Base-by-base conservation (phyloP, 2,888 invertebrate genomes). In the Caenorhabditis panamensis region DNA sequence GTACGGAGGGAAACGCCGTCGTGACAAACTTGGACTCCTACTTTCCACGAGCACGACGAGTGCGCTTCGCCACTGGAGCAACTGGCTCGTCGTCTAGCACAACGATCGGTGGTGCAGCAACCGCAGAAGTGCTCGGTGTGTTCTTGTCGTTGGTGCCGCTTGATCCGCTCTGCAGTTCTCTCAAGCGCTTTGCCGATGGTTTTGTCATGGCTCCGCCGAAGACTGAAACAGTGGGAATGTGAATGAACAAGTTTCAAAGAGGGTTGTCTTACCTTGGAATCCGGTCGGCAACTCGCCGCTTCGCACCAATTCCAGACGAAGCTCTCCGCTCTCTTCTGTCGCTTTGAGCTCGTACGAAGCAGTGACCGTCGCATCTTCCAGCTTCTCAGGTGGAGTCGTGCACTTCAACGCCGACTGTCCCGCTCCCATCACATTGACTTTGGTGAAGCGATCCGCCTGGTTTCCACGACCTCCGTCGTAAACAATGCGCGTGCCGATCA, bases 341-440 rank as follows among this genome's bases (percentile, higher is more conserved):
- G 64, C 56, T 24, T 73, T 63, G 56, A 73, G 47, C 20, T 73
- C 64, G 28, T 18, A 73, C 18, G 72, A 49, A 2, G 31, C 64
- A 0, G 13, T 18, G 36, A 73, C 47, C 18, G 47, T 24, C 0
- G 26, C 36, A 13, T 73, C 72, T 47, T 73, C 72, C 9, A 73
- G 18, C 36, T 64, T 64, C 20, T 36, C 11, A 1, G 72, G 72
- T 4, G 72, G 49, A 16, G 36, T 31, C 20, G 56, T 6, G 36
- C 53, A 37, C 47, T 73, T 73, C 16, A 73, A 24, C 11, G 63
- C 63, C n/a, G 72, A 73, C 20, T 73, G 72, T 13, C 72, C 72
- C 3, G 49, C n/a, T 3, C 26, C 58, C 16, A 73, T 31, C 2
- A 18, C 37, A n/a, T 41, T 64, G 0, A 73, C 72, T 24, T 73